Base-by-base conservation (phyloP, 2,797 vertebrate genomes). In the Gila robusta region DNA sequence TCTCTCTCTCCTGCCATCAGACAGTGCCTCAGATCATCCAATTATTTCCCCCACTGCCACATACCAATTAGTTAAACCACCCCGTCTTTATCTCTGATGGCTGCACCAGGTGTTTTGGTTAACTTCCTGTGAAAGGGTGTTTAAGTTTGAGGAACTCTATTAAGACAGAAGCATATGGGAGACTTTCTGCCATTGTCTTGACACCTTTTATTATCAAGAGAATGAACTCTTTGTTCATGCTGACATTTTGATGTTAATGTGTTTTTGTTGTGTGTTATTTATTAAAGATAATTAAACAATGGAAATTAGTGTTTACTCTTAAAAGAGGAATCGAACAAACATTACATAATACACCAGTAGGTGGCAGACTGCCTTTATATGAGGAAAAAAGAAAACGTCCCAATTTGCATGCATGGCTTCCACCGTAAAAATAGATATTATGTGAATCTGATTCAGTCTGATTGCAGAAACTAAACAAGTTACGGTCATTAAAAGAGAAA, bases 11-110 rank as follows among this genome's bases (percentile, higher is more conserved):
- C 8, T 7, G 8, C 39, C 95, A 97, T 98, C 97, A 96, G 94
- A 98, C 96, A 97, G 93, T 92, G 94, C 96, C 96, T 96, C 95
- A 97, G 97, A 97, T 97, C 95, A 98, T 95, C 95, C 93, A 96
- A 96, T 97, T 97, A 97, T 96, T 97, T 97, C 94, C 96, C 94
- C 94, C 92, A 93, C 92, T 93, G 93, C 93, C 92, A 92, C 91
- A 91, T 95, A 94, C 91, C 97, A 97, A 97, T 98, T 97, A 97
- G 93, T 93, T 86, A 91, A 95, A 96, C 94, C 93, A 92, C 91
- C 93, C 89, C 89, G 87, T 71, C 78, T 87, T 90, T 88, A 92
- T 90, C 91, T 93, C 92, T 94, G 91, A 92, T 87, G 87, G 89
- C 90, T 89, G 90, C 92, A 91, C 90, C 91, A 89, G 91, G 91